A percentile compares a stretch with the other conserved stretches of the same genome.
Evolutionary conservation across 1,140 invertebrate species (phyloP).

Genomic region (Oscheius sp.): DNA sequence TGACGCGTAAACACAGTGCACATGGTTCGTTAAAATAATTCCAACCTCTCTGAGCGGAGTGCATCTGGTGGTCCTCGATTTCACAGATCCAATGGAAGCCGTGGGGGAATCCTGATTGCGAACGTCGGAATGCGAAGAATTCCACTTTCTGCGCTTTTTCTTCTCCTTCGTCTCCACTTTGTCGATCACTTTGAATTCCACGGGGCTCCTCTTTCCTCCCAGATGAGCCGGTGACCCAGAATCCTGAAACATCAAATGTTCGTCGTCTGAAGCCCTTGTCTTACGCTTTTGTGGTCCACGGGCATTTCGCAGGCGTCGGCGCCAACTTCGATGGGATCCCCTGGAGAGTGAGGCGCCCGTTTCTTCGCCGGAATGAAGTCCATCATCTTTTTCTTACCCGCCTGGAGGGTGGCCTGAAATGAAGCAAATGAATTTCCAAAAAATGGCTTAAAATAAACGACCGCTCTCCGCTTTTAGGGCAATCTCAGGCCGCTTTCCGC

Average conservation of each 20-base stretch:
- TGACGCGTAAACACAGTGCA: no score
- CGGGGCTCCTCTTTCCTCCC: constrained; percentile 22
- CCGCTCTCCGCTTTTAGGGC: no score
- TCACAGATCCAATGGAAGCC: constrained; percentile 5
- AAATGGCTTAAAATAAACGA: not conserved
- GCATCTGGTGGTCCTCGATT: constrained; percentile 21
- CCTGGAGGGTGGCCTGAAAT: constrained; percentile 16
- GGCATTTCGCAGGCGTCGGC: constrained; percentile 21
- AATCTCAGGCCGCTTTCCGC: no score
- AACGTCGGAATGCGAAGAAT: not conserved
- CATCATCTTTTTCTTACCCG: constrained; percentile 34
- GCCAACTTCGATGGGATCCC: constrained; percentile 21
- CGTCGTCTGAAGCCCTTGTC: not conserved
- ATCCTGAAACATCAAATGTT: not conserved
- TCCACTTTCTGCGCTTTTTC: constrained; percentile 34
- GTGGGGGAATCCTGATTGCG: not conserved
- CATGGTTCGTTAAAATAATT: no score
- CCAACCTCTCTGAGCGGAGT: not conserved
- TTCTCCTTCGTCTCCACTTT: constrained; percentile 27
- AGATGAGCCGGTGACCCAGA: not conserved
- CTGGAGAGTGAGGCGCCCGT: not conserved
- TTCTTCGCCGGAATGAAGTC: constrained; percentile 29
- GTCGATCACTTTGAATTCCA: constrained; percentile 12
- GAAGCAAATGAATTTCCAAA: not conserved
- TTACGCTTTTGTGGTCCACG: not conserved